Base-by-base conservation (phyloP, 1,140 invertebrate genomes). In the Drosophila eugracilis region DNA sequence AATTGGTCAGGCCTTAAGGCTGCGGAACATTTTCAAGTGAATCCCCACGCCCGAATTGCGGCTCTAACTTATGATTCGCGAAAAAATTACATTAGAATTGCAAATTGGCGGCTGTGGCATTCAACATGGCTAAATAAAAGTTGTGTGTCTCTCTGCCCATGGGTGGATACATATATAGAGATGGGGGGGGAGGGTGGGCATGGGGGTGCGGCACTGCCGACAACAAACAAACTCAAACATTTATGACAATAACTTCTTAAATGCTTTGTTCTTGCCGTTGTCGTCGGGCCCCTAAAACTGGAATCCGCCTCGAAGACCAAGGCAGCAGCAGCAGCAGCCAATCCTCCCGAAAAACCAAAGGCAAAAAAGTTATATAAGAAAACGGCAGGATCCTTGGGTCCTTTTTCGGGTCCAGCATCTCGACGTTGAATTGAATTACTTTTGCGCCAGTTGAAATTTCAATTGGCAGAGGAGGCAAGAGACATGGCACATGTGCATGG, bases 221-320 rank as follows among this genome's bases (percentile, higher is more conserved):
- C 52, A 75, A 63, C 71, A 86, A 86, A 78, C 69, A 86, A 81
- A 88, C 83, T 86, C 69, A 88, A 86, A 86, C 83, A 88, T 86
- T 86, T 86, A 86, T 86, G 83, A 88, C 83, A 86, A 86, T 86
- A 86, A 86, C 83, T 86, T 86, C 83, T 86, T 86, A 86, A 86
- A 86, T 86, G 81, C 81, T 81, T 78, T 84, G 79, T 75, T 86
- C 80, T 74, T 67, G 69, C 47, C 55, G 34, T 32, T 73, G 67
- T 70, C 66, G 67, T 60, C 52, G 36, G 41, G 59, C 49, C 32
- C 32, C 30, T 74, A 57, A 53, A 60, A 32, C 49, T 53, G 58
- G 49, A 70, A 47, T 53, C 65, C 44, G 22, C 41, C 9, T 19
- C 7, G 1, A 34, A 39, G 37, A 28, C 41, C 42, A 44, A 21